These are phyloP conservation scores for Apis cerana DNA, from an alignment of 1,140 invertebrate genomes.

Conservation along the genomic window DNA sequence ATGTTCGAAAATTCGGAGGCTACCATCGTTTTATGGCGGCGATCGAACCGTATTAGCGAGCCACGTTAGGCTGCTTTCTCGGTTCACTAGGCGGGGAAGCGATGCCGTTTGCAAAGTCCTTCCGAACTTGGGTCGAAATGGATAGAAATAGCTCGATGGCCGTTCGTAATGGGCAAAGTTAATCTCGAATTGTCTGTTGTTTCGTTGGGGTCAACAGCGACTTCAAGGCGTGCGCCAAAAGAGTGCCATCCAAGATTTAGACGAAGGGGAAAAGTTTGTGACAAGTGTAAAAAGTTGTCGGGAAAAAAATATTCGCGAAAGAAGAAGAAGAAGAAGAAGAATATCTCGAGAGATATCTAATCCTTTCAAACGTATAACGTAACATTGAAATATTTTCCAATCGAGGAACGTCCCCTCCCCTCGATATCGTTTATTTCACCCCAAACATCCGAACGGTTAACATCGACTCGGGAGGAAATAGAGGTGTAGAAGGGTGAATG, in stretches of 20 bases:
- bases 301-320: background rate
- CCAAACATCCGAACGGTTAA: background rate
- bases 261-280: background rate
- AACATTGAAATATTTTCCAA: too few relatives aligned
- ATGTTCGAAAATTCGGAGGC: too few relatives aligned
- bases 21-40: background rate
- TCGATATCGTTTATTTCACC: too few relatives aligned
- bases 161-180: conserved; percentile 37
- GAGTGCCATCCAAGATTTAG: background rate
- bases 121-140: conserved; percentile 11
- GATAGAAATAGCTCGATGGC: background rate
- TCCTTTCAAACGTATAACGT: too few relatives aligned
- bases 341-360: too few relatives aligned
- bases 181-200: conserved; percentile 22
- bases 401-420: too few relatives aligned
- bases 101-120: conserved; percentile 23
- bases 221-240: background rate
- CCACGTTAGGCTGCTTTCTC: conserved; percentile 18
- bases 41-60: background rate
- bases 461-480: background rate
- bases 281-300: background rate
- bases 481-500: background rate
- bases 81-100: conserved; percentile 3
- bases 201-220: background rate
- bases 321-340: too few relatives aligned